Evolutionary conservation across 2,888 invertebrate species (phyloP).

Genomic region (Busseola fusca): DNA sequence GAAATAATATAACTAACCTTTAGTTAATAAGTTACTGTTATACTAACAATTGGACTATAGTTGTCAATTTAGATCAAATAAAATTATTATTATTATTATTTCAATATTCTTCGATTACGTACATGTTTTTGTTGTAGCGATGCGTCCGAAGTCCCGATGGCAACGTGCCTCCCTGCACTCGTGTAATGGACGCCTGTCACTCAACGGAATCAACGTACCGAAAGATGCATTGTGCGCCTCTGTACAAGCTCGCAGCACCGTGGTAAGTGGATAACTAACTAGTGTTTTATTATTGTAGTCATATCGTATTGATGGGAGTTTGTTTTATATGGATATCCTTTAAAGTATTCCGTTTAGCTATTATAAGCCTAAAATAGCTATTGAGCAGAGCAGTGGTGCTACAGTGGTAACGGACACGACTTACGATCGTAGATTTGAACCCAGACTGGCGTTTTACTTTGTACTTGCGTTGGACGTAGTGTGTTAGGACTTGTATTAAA

Average conservation of each 20-base stretch:
- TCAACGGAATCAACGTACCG: constrained; percentile 66
- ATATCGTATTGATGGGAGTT: not conserved
- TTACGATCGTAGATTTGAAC: too few relatives aligned
- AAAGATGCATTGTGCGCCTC: constrained; percentile 77
- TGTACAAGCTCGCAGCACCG: constrained; percentile 70
- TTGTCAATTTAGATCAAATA: too few relatives aligned
- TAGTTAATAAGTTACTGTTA: too few relatives aligned
- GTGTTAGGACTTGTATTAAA: too few relatives aligned
- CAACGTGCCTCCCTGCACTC: constrained; percentile 75
- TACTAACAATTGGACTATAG: too few relatives aligned
- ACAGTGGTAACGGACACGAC: too few relatives aligned
- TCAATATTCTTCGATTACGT: not conserved
- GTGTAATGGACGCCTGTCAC: constrained; percentile 70
- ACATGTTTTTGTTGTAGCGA: constrained; percentile 34
- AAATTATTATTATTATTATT: too few relatives aligned
- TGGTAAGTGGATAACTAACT: constrained; percentile 67
- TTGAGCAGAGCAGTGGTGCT: too few relatives aligned
- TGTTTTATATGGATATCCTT: not conserved
- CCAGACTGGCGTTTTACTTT: too few relatives aligned
- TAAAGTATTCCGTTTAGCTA: not conserved
- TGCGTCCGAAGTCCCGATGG: constrained; percentile 67
- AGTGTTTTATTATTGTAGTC: constrained; percentile 12
- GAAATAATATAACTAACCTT: too few relatives aligned
- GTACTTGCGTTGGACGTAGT: too few relatives aligned
- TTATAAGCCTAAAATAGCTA: not conserved